Percentiles rank a stretch among this genome's conserved stretches.
These are phyloP conservation scores for Phoenicopterus ruber DNA, from an alignment of 2,113 vertebrate species.

Conservation along the genomic window DNA sequence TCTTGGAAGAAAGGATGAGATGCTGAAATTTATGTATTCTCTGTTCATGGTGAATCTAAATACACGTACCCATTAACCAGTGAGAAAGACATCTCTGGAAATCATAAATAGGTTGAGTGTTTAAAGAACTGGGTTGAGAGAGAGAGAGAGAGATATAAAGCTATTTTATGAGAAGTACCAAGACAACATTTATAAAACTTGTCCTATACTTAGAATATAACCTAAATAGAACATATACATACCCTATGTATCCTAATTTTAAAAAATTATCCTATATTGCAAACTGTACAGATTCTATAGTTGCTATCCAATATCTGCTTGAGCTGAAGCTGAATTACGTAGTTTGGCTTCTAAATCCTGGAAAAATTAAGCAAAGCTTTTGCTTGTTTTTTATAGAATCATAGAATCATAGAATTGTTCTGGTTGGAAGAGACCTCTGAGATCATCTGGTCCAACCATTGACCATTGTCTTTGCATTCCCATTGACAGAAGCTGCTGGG, in stretches of 20 bases:
- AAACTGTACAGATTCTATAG: neutral
- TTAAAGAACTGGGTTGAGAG: too few species aligned
- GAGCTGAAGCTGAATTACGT: neutral
- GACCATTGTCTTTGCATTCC: too few species aligned
- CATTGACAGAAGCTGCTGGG: neutral
- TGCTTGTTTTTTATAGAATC: neutral
- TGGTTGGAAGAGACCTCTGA: too few species aligned
- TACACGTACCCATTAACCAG: neutral
- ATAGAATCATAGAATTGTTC: too few species aligned
- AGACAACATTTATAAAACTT: neutral
- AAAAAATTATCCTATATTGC: neutral
- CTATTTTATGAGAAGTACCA: neutral
- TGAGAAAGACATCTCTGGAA: neutral
- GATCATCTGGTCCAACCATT: too few species aligned
- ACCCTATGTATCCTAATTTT: neutral
- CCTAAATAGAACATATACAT: neutral
- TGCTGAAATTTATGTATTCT: neutral
- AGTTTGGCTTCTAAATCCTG: neutral
- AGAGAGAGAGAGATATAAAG: too few species aligned
- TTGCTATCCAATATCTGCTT: neutral
- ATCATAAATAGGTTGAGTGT: neutral
- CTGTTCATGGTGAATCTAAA: neutral
- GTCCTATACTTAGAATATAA: neutral
- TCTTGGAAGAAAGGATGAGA: neutral
- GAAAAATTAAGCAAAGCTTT: neutral